Evolutionary conservation across 2,113 vertebrate species (phyloP).

Genomic region (Rhinoderma darwinii): DNA sequence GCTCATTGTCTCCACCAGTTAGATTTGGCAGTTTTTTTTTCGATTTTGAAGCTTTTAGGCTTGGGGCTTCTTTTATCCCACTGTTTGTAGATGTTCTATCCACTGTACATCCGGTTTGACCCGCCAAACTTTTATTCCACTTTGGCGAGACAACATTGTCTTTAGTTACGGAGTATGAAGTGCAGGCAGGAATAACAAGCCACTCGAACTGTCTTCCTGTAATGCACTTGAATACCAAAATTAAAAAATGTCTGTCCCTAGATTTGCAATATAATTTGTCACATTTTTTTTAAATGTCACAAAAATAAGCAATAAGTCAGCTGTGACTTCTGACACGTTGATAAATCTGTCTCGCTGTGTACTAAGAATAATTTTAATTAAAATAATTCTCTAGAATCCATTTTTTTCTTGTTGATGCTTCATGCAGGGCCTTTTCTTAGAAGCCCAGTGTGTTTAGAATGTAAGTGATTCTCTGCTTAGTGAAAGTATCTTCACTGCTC

Average conservation of each 20-base stretch:
- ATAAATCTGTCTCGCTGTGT: not conserved
- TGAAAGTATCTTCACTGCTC: slow-evolving; percentile 38
- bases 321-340: not conserved
- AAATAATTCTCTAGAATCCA: not conserved
- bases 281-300: too few species aligned
- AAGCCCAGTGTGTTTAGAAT: slow-evolving; percentile 35
- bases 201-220: too few species aligned
- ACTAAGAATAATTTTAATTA: not conserved
- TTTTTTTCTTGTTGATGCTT: not conserved
- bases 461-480: slow-evolving; percentile 26
- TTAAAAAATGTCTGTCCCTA: not conserved
- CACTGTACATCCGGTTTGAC: too few species aligned
- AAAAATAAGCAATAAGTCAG: not conserved
- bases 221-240: not conserved
- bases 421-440: slow-evolving; percentile 1
- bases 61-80: too few species aligned
- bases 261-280: not conserved
- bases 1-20: too few species aligned
- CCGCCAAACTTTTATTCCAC: too few species aligned
- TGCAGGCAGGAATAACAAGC: too few species aligned
- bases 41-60: too few species aligned
- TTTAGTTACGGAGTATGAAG: too few species aligned
- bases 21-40: too few species aligned
- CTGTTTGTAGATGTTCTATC: too few species aligned
- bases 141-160: too few species aligned